Evolutionary conservation across 1,140 invertebrate genomes (phyloP).

Genomic region (Calliphora vicina): DNA sequence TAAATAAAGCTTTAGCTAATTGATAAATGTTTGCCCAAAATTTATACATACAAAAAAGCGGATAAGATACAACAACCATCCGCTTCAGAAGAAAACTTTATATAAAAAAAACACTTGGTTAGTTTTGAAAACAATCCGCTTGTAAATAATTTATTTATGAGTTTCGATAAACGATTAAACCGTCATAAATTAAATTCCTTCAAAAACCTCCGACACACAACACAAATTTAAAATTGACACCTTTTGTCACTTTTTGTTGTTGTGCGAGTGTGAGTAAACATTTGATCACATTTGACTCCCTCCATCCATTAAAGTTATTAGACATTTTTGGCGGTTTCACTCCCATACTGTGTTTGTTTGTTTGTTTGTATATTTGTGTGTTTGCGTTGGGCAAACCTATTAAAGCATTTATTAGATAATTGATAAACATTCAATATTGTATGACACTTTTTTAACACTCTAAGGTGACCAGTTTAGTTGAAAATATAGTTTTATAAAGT

Average conservation of each 20-base stretch:
- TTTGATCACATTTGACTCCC: neutral
- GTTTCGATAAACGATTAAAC: constrained; percentile 28
- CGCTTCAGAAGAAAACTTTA: no score
- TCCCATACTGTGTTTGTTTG: no score
- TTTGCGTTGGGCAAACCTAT: neutral
- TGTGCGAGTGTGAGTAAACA: neutral
- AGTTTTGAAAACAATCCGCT: neutral
- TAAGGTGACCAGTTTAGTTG: neutral
- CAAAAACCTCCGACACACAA: neutral
- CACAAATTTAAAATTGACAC: constrained; percentile 17
- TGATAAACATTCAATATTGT: neutral
- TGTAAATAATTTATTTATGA: constrained; percentile 29
- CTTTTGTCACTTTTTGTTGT: neutral
- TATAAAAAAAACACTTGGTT: neutral
- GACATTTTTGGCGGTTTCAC: no score
- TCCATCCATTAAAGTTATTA: neutral
- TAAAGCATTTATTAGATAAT: neutral
- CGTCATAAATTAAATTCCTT: constrained; percentile 14
- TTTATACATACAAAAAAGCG: neutral
- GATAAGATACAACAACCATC: neutral
- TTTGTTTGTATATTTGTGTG: neutral
- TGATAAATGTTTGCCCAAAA: neutral
- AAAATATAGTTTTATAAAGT: no score
- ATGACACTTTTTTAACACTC: neutral
- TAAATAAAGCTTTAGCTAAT: neutral